These are phyloP conservation scores for Lethenteron reissneri DNA, from an alignment of 2,113 vertebrate species.

Conservation along the genomic window DNA sequence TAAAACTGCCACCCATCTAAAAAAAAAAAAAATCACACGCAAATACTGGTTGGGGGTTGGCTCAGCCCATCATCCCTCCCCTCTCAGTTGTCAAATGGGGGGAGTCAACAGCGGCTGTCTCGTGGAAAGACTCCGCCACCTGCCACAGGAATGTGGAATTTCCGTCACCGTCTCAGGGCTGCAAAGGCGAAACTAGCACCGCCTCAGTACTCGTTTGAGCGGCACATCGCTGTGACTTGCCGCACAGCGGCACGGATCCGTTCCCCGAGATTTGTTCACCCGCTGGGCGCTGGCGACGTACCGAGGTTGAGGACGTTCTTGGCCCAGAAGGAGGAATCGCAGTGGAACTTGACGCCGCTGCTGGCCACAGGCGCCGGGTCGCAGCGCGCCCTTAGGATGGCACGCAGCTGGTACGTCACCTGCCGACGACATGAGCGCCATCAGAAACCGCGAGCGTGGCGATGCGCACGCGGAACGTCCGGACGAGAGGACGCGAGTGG, in stretches of 20 bases:
- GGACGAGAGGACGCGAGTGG: no score
- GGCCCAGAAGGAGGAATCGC: constrained; percentile 49
- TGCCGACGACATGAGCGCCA: constrained; percentile 13
- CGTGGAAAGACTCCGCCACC: no score
- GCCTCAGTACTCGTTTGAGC: background rate
- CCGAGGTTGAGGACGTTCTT: constrained; percentile 52
- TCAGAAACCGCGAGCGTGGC: no score
- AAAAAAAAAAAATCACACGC: no score
- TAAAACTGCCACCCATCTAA: no score
- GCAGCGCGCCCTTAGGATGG: constrained; percentile 40
- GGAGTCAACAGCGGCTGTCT: no score
- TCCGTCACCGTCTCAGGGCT: background rate
- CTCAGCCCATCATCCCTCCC: no score
- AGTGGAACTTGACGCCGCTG: constrained; percentile 40
- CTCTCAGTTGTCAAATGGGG: no score
- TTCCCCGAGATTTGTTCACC: no score
- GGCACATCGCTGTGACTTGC: background rate
- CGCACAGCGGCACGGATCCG: background rate
- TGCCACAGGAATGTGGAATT: no score
- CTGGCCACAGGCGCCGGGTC: constrained; percentile 37
- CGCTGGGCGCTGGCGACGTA: constrained; percentile 14
- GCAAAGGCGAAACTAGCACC: background rate
- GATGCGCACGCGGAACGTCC: no score
- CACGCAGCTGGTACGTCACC: constrained; percentile 34
- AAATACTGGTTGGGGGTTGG: no score